Conservation (phyloP, 2,888 invertebrate genomes). For the Zaprionus obscuricornis region DNA sequence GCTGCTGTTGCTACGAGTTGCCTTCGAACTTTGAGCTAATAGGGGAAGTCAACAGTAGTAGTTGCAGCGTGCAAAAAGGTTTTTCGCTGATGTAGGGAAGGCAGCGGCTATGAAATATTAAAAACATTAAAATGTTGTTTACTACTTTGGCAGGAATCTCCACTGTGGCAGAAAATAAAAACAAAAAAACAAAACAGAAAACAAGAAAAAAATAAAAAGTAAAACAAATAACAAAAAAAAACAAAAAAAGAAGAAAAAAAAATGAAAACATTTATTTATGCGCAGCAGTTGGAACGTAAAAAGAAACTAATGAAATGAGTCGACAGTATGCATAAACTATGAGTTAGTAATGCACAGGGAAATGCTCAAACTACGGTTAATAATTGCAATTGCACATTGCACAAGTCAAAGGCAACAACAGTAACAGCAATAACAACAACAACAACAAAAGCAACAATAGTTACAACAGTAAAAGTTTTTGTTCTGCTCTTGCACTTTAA, state of each 20-base stretch:
- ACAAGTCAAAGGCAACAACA: constrained; percentile 29
- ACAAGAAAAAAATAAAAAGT: constrained; percentile 16
- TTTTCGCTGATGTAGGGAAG: constrained; percentile 2
- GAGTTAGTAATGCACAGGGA: constrained; percentile 74
- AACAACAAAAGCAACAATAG: constrained; percentile 1
- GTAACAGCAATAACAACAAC: constrained; percentile 16
- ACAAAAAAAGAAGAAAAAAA: constrained; percentile 5
- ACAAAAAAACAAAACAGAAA: constrained; percentile 8
- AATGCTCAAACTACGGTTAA: constrained; percentile 35
- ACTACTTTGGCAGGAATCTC: constrained; percentile 55
- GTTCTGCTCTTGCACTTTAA: constrained; percentile 49
- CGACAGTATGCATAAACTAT: constrained; percentile 63
- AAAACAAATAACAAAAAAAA: constrained; percentile 24
- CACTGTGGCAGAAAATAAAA: constrained; percentile 35
- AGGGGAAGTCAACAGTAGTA: constrained; percentile 7
- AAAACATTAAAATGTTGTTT: constrained; percentile 77
- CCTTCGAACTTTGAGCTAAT: constrained; percentile 59
- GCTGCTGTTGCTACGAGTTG: constrained; percentile 17
- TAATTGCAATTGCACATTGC: constrained; percentile 59
- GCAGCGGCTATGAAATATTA: constrained; percentile 61
- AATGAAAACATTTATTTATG: constrained; percentile 54
- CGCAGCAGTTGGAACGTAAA: constrained; percentile 38
- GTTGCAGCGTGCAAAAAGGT: not conserved
- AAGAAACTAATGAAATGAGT: constrained; percentile 68
- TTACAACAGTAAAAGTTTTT: constrained; percentile 27